phyloP scores from a whole-genome alignment of 2,113 vertebrate species.

The Salvelinus fontinalis region DNA sequence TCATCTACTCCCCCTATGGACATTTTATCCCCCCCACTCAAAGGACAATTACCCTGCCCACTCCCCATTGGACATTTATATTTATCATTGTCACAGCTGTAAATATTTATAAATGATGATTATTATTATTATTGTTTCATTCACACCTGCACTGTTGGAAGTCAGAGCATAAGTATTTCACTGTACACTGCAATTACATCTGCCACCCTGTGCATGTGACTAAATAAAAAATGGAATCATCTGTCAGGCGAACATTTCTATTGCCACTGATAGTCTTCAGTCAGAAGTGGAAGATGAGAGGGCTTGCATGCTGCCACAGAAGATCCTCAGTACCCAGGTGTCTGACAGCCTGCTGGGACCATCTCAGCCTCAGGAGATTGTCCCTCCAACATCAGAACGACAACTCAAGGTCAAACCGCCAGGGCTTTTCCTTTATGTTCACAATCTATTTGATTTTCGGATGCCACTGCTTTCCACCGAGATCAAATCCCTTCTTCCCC shows the following conservation, averaged over 20 bases:
- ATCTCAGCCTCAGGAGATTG: constrained; percentile 33
- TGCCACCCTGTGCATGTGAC: background rate
- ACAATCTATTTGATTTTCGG: constrained; percentile 37
- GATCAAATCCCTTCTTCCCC: constrained; percentile 63
- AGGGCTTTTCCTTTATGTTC: constrained; percentile 32
- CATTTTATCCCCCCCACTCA: too few species aligned
- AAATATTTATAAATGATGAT: too few species aligned
- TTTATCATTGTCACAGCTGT: too few species aligned
- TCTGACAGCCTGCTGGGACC: constrained; percentile 44
- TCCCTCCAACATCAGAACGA: constrained; percentile 35
- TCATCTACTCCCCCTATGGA: too few species aligned
- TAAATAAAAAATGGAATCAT: too few species aligned
- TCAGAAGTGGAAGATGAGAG: constrained; percentile 36
- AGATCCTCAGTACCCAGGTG: constrained; percentile 40
- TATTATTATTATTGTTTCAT: too few species aligned
- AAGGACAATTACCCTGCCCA: too few species aligned
- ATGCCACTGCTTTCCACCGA: constrained; percentile 43
- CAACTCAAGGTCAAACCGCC: constrained; percentile 51
- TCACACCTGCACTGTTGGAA: too few species aligned
- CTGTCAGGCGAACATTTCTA: background rate
- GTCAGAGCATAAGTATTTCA: too few species aligned
- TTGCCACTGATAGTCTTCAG: constrained; percentile 32
- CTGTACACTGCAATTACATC: background rate
- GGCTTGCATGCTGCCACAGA: constrained; percentile 7
- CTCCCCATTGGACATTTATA: too few species aligned